Conservation (phyloP, 2,797 vertebrate genomes). For the Phyllotis vaccarum region DNA sequence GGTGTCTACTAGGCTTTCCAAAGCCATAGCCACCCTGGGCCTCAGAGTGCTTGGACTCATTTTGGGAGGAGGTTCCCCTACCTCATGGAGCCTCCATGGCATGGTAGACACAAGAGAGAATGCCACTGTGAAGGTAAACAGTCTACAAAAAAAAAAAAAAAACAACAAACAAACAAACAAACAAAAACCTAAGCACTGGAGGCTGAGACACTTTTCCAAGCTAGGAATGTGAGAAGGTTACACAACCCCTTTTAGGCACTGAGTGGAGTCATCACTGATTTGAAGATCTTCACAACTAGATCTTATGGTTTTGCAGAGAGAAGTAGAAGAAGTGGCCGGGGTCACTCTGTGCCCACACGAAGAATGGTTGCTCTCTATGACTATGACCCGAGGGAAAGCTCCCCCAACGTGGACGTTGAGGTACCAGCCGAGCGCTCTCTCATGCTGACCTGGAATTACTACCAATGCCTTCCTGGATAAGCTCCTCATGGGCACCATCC, state of each 20-base stretch:
- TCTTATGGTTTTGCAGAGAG: conserved; percentile 90
- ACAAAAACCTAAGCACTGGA: not conserved
- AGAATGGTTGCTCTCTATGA: conserved; percentile 98
- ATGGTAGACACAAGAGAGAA: not conserved
- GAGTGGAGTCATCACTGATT: not conserved
- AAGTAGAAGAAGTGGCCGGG: conserved; percentile 91
- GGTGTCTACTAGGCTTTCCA: not conserved
- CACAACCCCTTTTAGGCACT: not conserved
- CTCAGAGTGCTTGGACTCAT: not conserved
- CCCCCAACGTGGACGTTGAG: conserved; percentile 99
- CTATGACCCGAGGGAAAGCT: conserved; percentile 97
- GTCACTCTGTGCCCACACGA: conserved; percentile 89
- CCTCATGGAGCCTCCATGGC: not conserved
- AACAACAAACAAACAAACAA: no score
- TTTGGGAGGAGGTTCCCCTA: not conserved
- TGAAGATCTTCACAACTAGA: not conserved
- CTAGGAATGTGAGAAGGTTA: no score
- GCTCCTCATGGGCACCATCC: not conserved
- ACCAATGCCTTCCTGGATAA: not conserved
- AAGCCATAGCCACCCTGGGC: not conserved
- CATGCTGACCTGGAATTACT: not conserved
- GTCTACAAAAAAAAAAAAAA: not conserved
- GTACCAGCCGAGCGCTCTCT: conserved; percentile 84
- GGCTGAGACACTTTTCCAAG: not conserved
- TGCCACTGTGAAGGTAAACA: not conserved